Percentiles rank a stretch among this genome's conserved stretches.
These are phyloP conservation scores for Tichodroma muraria DNA, from an alignment of 2,113 vertebrate genomes.

Conservation along the genomic window DNA sequence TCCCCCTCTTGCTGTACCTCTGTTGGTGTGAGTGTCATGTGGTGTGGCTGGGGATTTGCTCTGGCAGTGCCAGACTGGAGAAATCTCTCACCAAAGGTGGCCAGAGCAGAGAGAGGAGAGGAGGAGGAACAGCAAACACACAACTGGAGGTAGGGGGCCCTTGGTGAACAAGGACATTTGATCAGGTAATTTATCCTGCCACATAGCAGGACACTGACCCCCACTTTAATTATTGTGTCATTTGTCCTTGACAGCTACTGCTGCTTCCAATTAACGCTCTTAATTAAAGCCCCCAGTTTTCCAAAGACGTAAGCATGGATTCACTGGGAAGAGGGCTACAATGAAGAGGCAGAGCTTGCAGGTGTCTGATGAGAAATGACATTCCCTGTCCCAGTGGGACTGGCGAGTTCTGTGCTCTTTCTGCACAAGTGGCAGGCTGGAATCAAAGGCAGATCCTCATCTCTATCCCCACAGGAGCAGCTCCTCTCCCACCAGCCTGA, in stretches of 20 bases:
- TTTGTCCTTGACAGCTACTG: slow-evolving; percentile 36
- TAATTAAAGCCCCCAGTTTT: slow-evolving; percentile 47
- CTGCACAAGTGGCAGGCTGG: neutral
- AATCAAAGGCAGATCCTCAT: neutral
- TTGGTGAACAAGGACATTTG: neutral
- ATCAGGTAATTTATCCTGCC: slow-evolving; percentile 28
- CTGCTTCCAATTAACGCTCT: slow-evolving; percentile 47
- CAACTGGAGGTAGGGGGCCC: neutral
- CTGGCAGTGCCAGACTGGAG: neutral
- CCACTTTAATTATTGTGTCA: slow-evolving; percentile 48
- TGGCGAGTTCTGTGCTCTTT: neutral
- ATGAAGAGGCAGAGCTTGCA: neutral
- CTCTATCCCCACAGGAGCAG: neutral
- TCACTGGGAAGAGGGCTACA: neutral
- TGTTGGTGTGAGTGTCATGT: rapidly evolving
- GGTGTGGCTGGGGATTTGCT: neutral
- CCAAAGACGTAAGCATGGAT: neutral
- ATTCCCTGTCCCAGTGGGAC: neutral
- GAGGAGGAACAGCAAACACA: neutral
- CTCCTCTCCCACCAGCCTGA: neutral
- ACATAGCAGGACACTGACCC: neutral
- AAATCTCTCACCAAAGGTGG: neutral
- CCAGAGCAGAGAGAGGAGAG: neutral
- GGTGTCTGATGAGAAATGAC: slow-evolving; percentile 20
- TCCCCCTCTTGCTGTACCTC: neutral